A percentile compares a stretch with the other conserved stretches of the same genome.
Evolutionary conservation across 2,888 invertebrate genomes (phyloP).

Genomic region (Thymelicus lineola): DNA sequence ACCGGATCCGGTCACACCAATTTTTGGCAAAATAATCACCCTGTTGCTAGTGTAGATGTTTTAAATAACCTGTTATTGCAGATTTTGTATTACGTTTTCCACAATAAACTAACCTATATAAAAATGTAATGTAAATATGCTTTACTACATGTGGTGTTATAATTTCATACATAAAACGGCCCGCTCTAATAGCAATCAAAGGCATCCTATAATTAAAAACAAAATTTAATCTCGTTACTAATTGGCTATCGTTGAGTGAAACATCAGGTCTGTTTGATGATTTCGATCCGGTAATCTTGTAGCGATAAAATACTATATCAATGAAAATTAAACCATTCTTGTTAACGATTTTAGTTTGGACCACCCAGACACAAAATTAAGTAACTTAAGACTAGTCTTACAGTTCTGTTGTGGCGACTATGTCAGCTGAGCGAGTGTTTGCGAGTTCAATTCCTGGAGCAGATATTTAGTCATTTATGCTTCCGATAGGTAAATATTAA

Average conservation of each 20-base stretch:
- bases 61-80: too few species aligned
- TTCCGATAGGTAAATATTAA: too few species aligned
- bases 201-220: conserved; percentile 20
- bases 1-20: too few species aligned
- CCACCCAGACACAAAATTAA: conserved; percentile 37
- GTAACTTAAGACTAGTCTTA: neutral
- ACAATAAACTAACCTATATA: too few species aligned
- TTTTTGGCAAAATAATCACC: too few species aligned
- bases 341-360: conserved; percentile 30
- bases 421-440: neutral
- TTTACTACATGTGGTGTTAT: neutral
- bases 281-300: conserved; percentile 33
- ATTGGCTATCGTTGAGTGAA: conserved; percentile 19
- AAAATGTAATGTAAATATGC: too few species aligned
- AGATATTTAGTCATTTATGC: too few species aligned
- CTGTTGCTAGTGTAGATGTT: too few species aligned
- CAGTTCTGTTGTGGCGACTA: neutral
- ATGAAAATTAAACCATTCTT: conserved; percentile 37
- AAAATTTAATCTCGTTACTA: conserved; percentile 15
- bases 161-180: neutral
- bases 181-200: neutral
- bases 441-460: too few species aligned
- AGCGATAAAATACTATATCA: conserved; percentile 43
- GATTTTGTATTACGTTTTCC: too few species aligned
- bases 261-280: conserved; percentile 18